Conservation (phyloP, 2,113 vertebrate genomes). For the Chloropsis cyanopogon region DNA sequence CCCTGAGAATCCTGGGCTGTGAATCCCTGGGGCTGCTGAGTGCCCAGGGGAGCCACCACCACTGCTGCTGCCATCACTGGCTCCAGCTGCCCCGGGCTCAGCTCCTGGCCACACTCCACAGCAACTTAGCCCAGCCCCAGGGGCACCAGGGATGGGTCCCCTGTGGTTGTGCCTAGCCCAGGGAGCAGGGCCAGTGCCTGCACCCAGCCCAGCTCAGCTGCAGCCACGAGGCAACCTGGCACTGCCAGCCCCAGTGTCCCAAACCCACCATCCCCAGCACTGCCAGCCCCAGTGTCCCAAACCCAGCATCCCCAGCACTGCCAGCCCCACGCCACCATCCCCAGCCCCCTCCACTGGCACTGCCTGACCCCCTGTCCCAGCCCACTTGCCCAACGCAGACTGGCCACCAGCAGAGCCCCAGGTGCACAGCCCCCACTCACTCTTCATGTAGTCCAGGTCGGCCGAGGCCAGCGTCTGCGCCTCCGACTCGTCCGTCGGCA, state of each 20-base stretch:
- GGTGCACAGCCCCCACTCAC: slow-evolving; percentile 70
- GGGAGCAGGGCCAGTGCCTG: neutral
- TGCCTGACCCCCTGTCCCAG: neutral
- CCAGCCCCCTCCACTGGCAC: neutral
- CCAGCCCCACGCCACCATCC: neutral
- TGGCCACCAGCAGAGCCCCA: accelerated
- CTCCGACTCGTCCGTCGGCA: slow-evolving; percentile 91
- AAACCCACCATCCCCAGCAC: neutral
- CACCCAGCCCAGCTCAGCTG: neutral
- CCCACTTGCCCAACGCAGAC: accelerated
- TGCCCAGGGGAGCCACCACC: neutral
- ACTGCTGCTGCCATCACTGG: accelerated
- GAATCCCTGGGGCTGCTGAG: neutral
- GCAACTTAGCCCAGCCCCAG: too few species aligned
- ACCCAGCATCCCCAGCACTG: too few species aligned
- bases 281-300: neutral
- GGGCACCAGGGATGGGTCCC: neutral
- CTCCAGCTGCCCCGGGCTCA: neutral
- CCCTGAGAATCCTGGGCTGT: accelerated
- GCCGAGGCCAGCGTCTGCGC: slow-evolving; percentile 87
- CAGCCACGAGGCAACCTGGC: neutral
- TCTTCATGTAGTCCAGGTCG: slow-evolving; percentile 95
- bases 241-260: neutral
- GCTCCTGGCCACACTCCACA: neutral
- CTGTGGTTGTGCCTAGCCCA: too few species aligned